Conservation (phyloP, 1,140 invertebrate genomes). For the Drosophila insularis region DNA sequence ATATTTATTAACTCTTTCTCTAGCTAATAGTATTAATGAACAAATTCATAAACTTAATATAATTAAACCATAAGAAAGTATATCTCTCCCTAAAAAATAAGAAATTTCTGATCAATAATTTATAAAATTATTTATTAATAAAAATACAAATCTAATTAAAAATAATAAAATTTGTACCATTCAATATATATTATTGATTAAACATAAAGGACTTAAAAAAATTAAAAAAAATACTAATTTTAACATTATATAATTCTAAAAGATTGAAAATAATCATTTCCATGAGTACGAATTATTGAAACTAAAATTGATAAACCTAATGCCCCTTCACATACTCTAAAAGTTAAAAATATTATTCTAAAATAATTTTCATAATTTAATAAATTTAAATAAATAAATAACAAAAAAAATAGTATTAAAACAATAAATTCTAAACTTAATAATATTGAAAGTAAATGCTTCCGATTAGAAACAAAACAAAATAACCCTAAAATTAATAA, state of each 20-base stretch:
- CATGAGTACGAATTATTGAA: constrained; percentile 84
- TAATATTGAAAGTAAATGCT: constrained; percentile 22
- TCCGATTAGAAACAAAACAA: constrained; percentile 76
- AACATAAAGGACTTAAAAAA: constrained; percentile 82
- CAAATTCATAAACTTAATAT: constrained; percentile 85
- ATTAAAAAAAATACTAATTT: constrained; percentile 82
- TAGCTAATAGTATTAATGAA: constrained; percentile 85
- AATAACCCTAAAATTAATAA: too few relatives aligned
- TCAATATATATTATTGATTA: constrained; percentile 74
- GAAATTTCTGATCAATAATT: too few relatives aligned
- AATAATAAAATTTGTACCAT: constrained; percentile 81
- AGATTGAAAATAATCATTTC: constrained; percentile 84
- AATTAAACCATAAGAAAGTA: too few relatives aligned
- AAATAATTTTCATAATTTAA: constrained; percentile 83
- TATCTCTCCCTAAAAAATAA: too few relatives aligned
- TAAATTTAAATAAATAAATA: constrained; percentile 83
- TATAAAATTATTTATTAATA: too few relatives aligned
- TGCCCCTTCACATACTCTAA: constrained; percentile 85
- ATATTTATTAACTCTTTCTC: constrained; percentile 81
- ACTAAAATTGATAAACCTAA: constrained; percentile 85
- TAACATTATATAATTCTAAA: constrained; percentile 84
- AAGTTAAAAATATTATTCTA: constrained; percentile 85
- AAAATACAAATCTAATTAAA: constrained; percentile 81
- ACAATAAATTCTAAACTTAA: constrained; percentile 84
- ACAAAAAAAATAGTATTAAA: constrained; percentile 83